Evolutionary conservation across 2,888 invertebrate species (phyloP).

Genomic region (Platerodrilus igneus): DNA sequence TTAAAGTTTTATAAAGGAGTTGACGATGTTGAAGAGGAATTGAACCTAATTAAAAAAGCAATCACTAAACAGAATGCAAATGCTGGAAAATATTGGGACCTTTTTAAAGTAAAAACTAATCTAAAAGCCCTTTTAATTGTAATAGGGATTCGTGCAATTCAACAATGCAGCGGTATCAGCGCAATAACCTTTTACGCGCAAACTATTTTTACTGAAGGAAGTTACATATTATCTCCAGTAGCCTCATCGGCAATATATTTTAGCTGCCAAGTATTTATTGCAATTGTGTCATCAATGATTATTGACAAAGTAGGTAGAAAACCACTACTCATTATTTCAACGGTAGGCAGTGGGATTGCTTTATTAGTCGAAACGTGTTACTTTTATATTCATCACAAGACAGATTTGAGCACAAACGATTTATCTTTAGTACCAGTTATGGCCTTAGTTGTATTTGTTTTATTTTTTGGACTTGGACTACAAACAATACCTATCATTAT

Average conservation of each 20-base stretch:
- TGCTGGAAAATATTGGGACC: slow-evolving; percentile 50
- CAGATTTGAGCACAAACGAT: background rate
- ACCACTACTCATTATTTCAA: too few relatives aligned
- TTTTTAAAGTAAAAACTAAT: slow-evolving; percentile 53
- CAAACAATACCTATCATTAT: too few relatives aligned
- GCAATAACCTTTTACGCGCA: slow-evolving; percentile 58
- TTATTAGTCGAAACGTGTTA: too few relatives aligned
- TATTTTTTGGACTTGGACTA: slow-evolving; percentile 2
- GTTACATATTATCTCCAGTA: slow-evolving; percentile 47
- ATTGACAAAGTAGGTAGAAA: too few relatives aligned
- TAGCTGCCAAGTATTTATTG: slow-evolving; percentile 53
- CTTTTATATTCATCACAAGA: slow-evolving; percentile 17
- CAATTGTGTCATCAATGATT: too few relatives aligned
- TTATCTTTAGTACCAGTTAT: background rate
- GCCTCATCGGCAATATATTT: slow-evolving; percentile 54
- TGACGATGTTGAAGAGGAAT: slow-evolving; percentile 48
- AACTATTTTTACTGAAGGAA: slow-evolving; percentile 53
- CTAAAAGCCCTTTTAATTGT: slow-evolving; percentile 59
- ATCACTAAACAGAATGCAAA: slow-evolving; percentile 42
- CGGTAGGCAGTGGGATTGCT: too few relatives aligned
- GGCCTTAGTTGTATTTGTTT: too few relatives aligned
- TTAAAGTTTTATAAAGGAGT: slow-evolving; percentile 56
- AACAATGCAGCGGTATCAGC: slow-evolving; percentile 59
- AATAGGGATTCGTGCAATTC: slow-evolving; percentile 55
- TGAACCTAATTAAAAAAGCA: slow-evolving; percentile 32